Percentiles rank a stretch among this genome's conserved stretches.
phyloP scores from a whole-genome alignment of 2,113 vertebrate genomes.

The Daubentonia madagascariensis region DNA sequence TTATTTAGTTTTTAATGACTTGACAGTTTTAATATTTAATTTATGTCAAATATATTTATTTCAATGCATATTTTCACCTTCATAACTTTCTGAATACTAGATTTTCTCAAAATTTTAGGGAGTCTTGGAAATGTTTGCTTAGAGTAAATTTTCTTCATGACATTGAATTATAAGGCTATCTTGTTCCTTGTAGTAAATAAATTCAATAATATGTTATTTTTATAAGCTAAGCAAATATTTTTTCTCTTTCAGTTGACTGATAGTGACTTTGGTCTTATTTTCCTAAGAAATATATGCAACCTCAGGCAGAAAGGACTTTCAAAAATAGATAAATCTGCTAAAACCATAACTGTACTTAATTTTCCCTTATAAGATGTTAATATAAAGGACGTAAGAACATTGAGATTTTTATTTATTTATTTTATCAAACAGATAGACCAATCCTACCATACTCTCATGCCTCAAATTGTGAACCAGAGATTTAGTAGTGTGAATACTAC shows the following conservation, averaged over 20 bases:
- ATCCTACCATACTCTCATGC: background rate
- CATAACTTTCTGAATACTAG: background rate
- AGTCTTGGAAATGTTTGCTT: background rate
- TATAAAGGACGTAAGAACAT: background rate
- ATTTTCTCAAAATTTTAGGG: background rate
- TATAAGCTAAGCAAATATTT: background rate
- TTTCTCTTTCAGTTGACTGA: background rate
- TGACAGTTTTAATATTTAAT: background rate
- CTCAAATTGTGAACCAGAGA: background rate
- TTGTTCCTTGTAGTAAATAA: background rate
- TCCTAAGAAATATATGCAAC: background rate
- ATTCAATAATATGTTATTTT: constrained; percentile 21
- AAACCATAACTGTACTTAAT: background rate
- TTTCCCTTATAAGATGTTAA: background rate
- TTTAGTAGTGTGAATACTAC: background rate
- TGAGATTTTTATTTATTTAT: background rate
- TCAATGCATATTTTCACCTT: background rate
- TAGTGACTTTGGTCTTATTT: background rate
- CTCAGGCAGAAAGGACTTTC: background rate
- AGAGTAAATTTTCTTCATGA: background rate
- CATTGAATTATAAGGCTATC: background rate
- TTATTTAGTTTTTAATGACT: background rate
- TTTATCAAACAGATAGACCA: background rate
- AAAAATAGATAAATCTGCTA: background rate
- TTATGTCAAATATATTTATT: background rate